These are phyloP conservation scores for Sycophila texana DNA, from an alignment of 2,888 invertebrate species.

Conservation along the genomic window DNA sequence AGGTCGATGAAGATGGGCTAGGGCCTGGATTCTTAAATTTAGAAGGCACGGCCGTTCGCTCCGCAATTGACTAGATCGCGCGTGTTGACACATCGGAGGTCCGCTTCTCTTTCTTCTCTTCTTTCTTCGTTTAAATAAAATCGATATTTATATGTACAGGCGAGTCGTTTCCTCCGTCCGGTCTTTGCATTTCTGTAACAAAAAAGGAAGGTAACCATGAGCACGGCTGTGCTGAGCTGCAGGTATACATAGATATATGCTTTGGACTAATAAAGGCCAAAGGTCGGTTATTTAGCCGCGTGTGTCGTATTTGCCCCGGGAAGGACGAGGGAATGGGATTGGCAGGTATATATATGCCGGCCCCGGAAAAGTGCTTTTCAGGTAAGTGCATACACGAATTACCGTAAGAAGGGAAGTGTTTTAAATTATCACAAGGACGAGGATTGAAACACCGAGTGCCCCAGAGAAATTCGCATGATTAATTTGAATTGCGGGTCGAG, in stretches of 20 bases:
- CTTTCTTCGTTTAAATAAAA: slow-evolving; percentile 2
- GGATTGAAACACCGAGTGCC: too few relatives aligned
- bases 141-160: slow-evolving; percentile 17
- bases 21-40: too few relatives aligned
- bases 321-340: not conserved
- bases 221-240: slow-evolving; percentile 5
- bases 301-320: slow-evolving; percentile 19
- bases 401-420: not conserved
- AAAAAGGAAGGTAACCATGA: slow-evolving; percentile 35
- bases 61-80: slow-evolving; percentile 51
- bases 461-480: slow-evolving; percentile 24
- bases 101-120: not conserved
- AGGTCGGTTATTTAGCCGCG: slow-evolving; percentile 9
- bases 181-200: slow-evolving; percentile 48
- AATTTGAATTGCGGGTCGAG: not conserved
- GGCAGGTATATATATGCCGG: slow-evolving; percentile 18
- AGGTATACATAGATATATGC: too few relatives aligned
- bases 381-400: not conserved
- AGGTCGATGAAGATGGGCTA: not conserved
- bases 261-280: not conserved
- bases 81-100: slow-evolving; percentile 25
- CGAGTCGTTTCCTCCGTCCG: slow-evolving; percentile 19
- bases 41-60: slow-evolving; percentile 32
- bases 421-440: not conserved
- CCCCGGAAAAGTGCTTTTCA: slow-evolving; percentile 44